Base-by-base conservation (phyloP, 2,113 vertebrate genomes). In the Cololabis saira region DNA sequence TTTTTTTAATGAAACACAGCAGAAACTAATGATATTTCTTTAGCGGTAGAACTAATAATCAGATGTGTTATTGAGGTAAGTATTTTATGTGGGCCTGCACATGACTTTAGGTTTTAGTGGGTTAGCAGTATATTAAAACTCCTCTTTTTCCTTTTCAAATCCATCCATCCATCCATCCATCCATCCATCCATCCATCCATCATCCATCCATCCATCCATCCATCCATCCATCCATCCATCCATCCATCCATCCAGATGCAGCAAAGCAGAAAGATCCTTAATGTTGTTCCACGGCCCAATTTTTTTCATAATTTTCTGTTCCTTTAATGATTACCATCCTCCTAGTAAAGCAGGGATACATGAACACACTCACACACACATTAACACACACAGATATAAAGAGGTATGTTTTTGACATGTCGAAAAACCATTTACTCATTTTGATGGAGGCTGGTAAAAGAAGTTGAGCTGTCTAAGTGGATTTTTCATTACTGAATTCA, bases 401-500 rank as follows among this genome's bases (percentile, higher is more conserved):
- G 54, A 81, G 59, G 64, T 72, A 74, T 80, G 74, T 77, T 84
- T 85, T 87, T 80, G 64, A 60, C 76, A 63, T 81, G 73, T 71
- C 64, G 70, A 81, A 65, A 82, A 82, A 84, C 93, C 93, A 96
- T 95, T 96, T 97, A 92, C 90, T 85, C 91, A 95, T 93, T 92
- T 93, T 91, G 82, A 87, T 92, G 90, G 90, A 90, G 94, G 94
- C 93, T 94, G 94, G 92, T 92, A 80, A 93, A 89, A 74, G 71
- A 92, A 85, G 84, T 87, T 83, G 84, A 86, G 86, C 65, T 82
- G 87, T 92, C 92, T 90, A 90, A 93, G 85, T 93, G 93, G 92
- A 93, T 95, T 96, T 97, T 96, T 90, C 95, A 98, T 96, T 97
- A 95, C 83, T 79, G 91, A 92, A 93, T 91, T 89, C 94, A 96